phyloP scores from a whole-genome alignment of 2,113 vertebrate genomes.

The Pachycephala philippinensis region DNA sequence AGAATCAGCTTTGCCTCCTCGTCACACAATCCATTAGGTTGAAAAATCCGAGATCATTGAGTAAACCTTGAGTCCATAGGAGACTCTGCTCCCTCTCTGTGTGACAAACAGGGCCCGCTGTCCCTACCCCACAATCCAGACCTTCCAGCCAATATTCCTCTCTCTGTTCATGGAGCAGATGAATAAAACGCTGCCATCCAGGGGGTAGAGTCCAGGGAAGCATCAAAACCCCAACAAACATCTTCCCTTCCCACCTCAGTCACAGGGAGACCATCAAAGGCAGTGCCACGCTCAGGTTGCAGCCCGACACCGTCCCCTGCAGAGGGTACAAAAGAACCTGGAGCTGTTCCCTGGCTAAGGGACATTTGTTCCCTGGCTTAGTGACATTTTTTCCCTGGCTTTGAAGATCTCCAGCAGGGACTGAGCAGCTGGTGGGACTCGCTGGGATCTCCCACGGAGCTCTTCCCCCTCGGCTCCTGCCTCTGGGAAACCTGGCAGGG shows the following conservation, averaged over 20 bases:
- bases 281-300: not conserved
- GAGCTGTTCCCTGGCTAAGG: not conserved
- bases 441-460: not conserved
- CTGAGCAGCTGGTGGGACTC: not conserved
- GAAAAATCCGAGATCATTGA: not conserved
- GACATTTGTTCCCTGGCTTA: not conserved
- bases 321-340: not conserved
- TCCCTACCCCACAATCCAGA: not conserved
- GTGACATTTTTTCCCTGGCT: not conserved
- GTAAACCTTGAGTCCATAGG: not conserved
- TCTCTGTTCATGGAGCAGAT: not conserved
- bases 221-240: not conserved
- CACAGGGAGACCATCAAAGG: conserved; percentile 8
- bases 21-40: not conserved
- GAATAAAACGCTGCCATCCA: not conserved
- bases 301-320: not conserved
- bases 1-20: not conserved
- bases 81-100: not conserved
- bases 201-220: not conserved
- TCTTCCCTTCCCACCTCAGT: not conserved
- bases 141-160: not conserved
- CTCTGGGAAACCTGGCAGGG: not conserved
- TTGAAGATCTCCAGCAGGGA: not conserved
- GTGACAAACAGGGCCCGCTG: not conserved
- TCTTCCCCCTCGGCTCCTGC: not conserved